Base-by-base conservation (phyloP, 1,140 invertebrate species). In the Drosophila jambulina region DNA sequence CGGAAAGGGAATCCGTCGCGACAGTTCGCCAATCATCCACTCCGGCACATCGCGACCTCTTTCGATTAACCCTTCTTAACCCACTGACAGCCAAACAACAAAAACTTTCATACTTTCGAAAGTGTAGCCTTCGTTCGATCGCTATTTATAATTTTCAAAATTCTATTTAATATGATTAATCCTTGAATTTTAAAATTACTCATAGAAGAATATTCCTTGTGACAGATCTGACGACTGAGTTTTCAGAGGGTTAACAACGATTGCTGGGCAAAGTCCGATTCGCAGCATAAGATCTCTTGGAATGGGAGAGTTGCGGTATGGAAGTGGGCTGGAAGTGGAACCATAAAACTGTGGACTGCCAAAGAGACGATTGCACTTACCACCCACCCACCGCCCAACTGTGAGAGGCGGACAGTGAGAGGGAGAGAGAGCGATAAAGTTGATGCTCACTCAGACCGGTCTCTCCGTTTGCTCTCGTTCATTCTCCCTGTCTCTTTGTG, bases 1-100 rank as follows among this genome's bases (percentile, higher is more conserved):
- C 83, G 83, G 83, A 86, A 88, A 67, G 62, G 62, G 61, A 61
- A 38, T 60, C n/a, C 61, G 53, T 49, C 49, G 67, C 53, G 65
- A 54, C 69, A 56, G 42, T 42, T 17, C 45, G 57, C 53, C 36
- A 71, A 61, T 65, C 62, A 48, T 54, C 59, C 51, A 54, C 46
- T 34, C 34, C 9, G 23, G n/a, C 38, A 7, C 63, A 56, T 25
- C 21, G n/a, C 64, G n/a, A 64, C 34, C 67, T 15, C 23, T 23
- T 23, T n/a, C 5, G 17, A 34, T 74, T 60, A 71, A 74, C 62
- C 67, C 62, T 38, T 7, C 2, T 23, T 5, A 23, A 42, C 6
- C 10, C n/a, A 3, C 3, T n/a, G 21, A 12, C 3, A 19, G 10
- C 4, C 7, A 19, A 12, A 23, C 1, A 9, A 48, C 1, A 23